A percentile compares a stretch with the other conserved stretches of the same genome.
phyloP scores from a whole-genome alignment of 2,113 vertebrate species.

The Engraulis encrasicolus region DNA sequence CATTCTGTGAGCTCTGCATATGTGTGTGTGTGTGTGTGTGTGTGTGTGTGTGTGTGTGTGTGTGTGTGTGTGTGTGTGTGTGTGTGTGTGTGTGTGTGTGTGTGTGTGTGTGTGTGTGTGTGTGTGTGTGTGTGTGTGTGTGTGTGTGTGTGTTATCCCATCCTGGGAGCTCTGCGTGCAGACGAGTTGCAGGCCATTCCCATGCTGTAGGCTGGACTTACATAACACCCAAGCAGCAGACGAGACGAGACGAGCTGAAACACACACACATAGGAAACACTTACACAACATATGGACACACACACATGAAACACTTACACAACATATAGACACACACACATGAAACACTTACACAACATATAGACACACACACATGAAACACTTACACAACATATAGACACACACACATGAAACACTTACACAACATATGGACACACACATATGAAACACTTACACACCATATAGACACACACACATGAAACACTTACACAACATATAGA shows the following conservation, averaged over 20 bases:
- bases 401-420: too few species aligned
- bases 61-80: neutral
- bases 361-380: too few species aligned
- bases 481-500: too few species aligned
- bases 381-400: too few species aligned
- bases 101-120: neutral
- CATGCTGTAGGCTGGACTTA: neutral
- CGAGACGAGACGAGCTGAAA: neutral
- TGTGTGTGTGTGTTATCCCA: neutral
- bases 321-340: neutral
- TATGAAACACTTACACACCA: too few species aligned
- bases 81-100: neutral
- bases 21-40: neutral
- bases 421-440: too few species aligned
- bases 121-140: neutral
- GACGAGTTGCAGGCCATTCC: neutral
- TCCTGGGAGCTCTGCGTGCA: neutral
- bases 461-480: too few species aligned
- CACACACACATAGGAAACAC: conserved; percentile 1
- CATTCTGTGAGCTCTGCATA: too few species aligned
- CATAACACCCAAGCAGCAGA: neutral
- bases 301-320: neutral
- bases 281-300: neutral
- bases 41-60: neutral
- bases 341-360: too few species aligned